Evolutionary conservation across 2,888 invertebrate species (phyloP).

Genomic region (Spialia ferax): DNA sequence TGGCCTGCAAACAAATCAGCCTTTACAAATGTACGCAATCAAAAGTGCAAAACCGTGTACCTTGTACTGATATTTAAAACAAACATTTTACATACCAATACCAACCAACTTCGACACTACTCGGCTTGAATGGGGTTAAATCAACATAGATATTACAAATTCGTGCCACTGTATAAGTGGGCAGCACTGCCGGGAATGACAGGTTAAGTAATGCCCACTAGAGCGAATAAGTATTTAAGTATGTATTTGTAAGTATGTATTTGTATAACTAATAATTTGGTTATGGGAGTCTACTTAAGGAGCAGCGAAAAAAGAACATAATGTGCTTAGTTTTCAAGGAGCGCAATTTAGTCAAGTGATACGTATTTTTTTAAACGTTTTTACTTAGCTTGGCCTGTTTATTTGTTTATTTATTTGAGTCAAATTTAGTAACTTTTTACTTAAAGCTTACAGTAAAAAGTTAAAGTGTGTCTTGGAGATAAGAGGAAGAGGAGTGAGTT

Average conservation of each 20-base stretch:
- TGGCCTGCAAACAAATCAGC: background rate
- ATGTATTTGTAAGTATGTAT: conserved; percentile 16
- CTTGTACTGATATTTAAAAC: conserved; percentile 27
- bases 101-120: conserved; percentile 15
- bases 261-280: conserved; percentile 7
- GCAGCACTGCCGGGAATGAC: conserved; percentile 21
- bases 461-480: no score
- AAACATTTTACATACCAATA: conserved; percentile 25
- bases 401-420: no score
- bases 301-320: background rate
- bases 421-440: no score
- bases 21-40: background rate
- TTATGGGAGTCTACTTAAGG: conserved; percentile 6
- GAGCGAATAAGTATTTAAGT: conserved; percentile 22
- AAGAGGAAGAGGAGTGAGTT: no score
- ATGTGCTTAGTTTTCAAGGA: background rate
- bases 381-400: no score
- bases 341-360: background rate
- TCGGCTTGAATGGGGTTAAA: conserved; percentile 31
- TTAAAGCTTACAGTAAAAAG: no score
- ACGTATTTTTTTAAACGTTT: no score
- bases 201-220: conserved; percentile 25
- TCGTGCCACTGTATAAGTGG: conserved; percentile 20
- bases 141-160: conserved; percentile 29
- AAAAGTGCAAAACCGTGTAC: conserved; percentile 18